These are phyloP conservation scores for Bibio marci DNA, from an alignment of 2,888 invertebrate species.

Conservation along the genomic window DNA sequence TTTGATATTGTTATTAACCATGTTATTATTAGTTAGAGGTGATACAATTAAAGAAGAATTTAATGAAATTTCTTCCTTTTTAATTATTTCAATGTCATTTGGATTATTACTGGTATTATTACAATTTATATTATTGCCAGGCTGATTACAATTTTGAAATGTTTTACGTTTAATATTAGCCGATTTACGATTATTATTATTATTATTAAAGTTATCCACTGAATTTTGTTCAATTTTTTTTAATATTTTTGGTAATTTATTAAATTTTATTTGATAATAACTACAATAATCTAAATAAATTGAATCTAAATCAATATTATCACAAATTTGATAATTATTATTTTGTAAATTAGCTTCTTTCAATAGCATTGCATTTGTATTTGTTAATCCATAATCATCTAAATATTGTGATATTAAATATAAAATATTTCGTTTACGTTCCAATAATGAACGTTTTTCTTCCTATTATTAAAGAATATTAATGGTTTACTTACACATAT, in stretches of 20 bases:
- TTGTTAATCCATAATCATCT: constrained; percentile 43
- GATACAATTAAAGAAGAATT: not conserved
- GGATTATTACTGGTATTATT: not conserved
- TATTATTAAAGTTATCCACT: not conserved
- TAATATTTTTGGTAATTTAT: constrained; percentile 69
- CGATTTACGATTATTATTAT: not conserved
- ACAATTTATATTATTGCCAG: not conserved
- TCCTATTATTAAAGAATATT: constrained; percentile 1
- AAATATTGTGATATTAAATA: constrained; percentile 52
- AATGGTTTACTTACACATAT: too few relatives aligned
- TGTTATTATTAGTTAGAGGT: not conserved
- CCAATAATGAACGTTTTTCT: constrained; percentile 4
- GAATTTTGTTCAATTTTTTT: constrained; percentile 28
- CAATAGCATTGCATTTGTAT: constrained; percentile 45
- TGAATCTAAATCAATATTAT: constrained; percentile 78
- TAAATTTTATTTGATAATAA: constrained; percentile 70
- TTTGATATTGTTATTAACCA: not conserved
- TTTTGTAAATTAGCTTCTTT: constrained; percentile 55
- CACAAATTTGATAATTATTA: constrained; percentile 58
- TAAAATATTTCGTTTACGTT: constrained; percentile 32
- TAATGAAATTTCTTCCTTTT: not conserved
- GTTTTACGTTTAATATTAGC: constrained; percentile 6
- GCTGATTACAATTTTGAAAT: not conserved
- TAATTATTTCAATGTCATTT: constrained; percentile 5
- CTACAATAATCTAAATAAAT: constrained; percentile 79